Evolutionary conservation across 2,888 invertebrate genomes (phyloP), one percentile per base, ranked within the genome.

Genomic region (Belgica antarctica): DNA sequence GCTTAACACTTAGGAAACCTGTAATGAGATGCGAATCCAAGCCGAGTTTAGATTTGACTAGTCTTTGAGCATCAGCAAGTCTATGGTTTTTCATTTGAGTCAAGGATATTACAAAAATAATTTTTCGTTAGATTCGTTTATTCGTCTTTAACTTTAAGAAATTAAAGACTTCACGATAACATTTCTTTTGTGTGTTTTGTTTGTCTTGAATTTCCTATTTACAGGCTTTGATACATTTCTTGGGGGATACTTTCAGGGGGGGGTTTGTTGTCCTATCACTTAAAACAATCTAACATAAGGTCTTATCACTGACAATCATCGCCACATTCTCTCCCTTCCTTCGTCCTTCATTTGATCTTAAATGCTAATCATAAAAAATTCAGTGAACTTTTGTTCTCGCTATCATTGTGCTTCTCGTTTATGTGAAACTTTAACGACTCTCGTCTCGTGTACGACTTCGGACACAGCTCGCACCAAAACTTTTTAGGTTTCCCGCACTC

Each of bases 361-460:
- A 52, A 52, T 22, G 22, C 52, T 52, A 52, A 52, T 52, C 52
- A 52, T 7, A 52, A 52, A 52, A 52, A 52, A 17, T 52, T 17
- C 22, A 22, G 5, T 10, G 52, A 52, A 52, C 12, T 17, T 22
- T 52, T 52, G 52, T 25, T 59, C 59, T 10, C 24, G 27, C 25
- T 8, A 5, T 59, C n/a, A 47, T 25, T 34, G 57, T 72, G 72
- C 34, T 72, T 65, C 10, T 71, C 69, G 22, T 62, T 57, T 41
- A 72, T 72, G 68, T 72, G 72, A 41, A 62, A 69, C 70, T 72
- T 72, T n/a, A 72, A 36, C 63, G 71, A 70, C 25, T 72, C 71
- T 71, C 66, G 69, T 59, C 71, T 27, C 24, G 72, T 72, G 62
- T 72, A 72, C 17, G 70, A 57, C 62, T 70, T 71, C 10, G 34